Base-by-base conservation (phyloP, 2,888 invertebrate species). In the Oegoconia quadripuncta region DNA sequence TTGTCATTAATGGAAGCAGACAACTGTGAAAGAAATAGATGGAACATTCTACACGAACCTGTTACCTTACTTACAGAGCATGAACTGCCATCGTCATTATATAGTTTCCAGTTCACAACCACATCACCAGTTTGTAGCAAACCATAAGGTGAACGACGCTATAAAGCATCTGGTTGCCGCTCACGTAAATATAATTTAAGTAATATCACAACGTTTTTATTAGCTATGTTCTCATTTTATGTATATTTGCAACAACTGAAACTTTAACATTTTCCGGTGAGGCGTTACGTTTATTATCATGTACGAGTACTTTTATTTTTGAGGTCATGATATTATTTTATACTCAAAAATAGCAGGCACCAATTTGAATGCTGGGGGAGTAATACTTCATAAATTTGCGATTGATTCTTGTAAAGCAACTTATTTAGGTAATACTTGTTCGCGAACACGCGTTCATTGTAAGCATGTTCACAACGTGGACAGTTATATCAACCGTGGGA, bases 401-500 rank as follows among this genome's bases (percentile, higher is more conserved):
- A n/a, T n/a, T n/a, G n/a, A n/a, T n/a, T n/a, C n/a, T n/a, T n/a
- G n/a, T n/a, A n/a, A n/a, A n/a, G n/a, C n/a, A n/a, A n/a, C n/a
- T n/a, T n/a, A n/a, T n/a, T n/a, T n/a, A n/a, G n/a, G n/a, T n/a
- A n/a, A n/a, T n/a, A n/a, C n/a, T 32, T 39, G 39, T 31, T 42
- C 34, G 26, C 34, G 37, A 28, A 38, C 34, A 34, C 33, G 34
- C 17, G 30, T 37, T 18, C 26, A 17, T 37, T 44, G 40, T 48
- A 45, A 36, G 37, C 40, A 33, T 36, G 45, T 44, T 40, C 44
- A 48, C 44, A 46, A 41, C 39, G 50, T 47, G 50, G 50, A 69
- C 69, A 63, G 66, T 64, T 66, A 44, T 38, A 31, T 37, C 55
- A 43, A 49, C 57, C 65, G 64, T 68, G 66, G 47, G 63, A 69